Evolutionary conservation across 2,113 vertebrate species (phyloP).

Genomic region (Cyprinus carpio): DNA sequence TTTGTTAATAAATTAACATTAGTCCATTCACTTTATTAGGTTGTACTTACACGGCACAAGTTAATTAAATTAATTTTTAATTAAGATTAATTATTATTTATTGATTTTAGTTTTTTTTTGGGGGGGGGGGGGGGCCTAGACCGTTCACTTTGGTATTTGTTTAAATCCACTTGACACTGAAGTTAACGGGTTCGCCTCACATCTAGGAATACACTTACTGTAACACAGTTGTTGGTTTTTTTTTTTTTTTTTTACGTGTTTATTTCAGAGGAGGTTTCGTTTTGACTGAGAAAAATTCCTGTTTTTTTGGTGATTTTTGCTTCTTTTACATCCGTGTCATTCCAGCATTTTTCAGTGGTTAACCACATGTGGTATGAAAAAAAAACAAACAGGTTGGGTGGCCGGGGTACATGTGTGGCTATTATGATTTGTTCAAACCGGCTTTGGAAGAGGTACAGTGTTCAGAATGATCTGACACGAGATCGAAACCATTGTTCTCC

Average conservation of each 20-base stretch:
- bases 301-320: not conserved
- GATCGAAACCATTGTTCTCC: not conserved
- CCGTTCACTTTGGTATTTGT: no score
- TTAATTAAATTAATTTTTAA: no score
- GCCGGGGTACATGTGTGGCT: no score
- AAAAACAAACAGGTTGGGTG: no score
- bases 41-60: no score
- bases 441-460: constrained; percentile 6
- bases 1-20: no score
- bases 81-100: no score
- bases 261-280: not conserved
- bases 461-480: constrained; percentile 8
- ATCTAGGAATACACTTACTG: not conserved
- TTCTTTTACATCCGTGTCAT: constrained; percentile 23
- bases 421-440: not conserved
- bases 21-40: no score
- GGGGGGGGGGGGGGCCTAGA: no score
- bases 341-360: constrained; percentile 9
- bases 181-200: not conserved
- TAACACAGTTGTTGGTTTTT: not conserved
- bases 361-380: not conserved
- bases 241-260: no score
- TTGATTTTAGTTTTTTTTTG: no score
- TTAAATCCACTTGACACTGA: not conserved
- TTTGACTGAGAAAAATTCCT: no score